phyloP scores from a whole-genome alignment of 2,888 invertebrate genomes.

The Notocelia uddmanniana region DNA sequence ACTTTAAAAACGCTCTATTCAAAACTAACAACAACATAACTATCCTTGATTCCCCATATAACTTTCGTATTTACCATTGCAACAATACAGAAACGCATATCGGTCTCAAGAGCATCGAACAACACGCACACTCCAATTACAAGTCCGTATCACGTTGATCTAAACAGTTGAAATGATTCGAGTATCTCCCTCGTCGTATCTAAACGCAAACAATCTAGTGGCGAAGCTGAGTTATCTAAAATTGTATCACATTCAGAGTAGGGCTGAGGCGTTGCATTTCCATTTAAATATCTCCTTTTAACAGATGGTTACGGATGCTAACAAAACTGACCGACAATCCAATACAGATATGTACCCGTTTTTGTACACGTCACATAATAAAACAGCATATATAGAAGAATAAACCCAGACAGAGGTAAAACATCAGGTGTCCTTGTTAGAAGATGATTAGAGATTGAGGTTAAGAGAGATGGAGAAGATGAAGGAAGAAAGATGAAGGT shows the following conservation, averaged over 20 bases:
- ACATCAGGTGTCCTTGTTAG: too few species aligned
- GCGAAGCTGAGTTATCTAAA: conserved; percentile 41
- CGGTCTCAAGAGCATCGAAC: background rate
- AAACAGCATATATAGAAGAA: too few species aligned
- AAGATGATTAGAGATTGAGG: too few species aligned
- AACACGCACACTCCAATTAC: conserved; percentile 11
- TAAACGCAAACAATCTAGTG: conserved; percentile 43
- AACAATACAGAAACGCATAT: background rate
- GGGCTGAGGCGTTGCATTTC: conserved; percentile 19
- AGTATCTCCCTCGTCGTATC: conserved; percentile 37
- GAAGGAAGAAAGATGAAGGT: too few species aligned
- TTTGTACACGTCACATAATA: too few species aligned
- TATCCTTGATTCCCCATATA: background rate
- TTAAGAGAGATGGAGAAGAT: too few species aligned
- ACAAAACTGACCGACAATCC: too few species aligned
- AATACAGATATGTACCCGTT: too few species aligned
- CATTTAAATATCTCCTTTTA: too few species aligned
- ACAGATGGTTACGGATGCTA: too few species aligned
- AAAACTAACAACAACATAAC: background rate
- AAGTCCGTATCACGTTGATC: conserved; percentile 34
- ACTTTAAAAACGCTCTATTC: too few species aligned
- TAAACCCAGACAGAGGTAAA: too few species aligned
- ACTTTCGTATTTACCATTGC: background rate
- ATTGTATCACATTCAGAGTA: conserved; percentile 44
- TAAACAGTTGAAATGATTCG: conserved; percentile 44